phyloP scores from a whole-genome alignment of 2,888 invertebrate species.

The Tenthredo scrophulariae region DNA sequence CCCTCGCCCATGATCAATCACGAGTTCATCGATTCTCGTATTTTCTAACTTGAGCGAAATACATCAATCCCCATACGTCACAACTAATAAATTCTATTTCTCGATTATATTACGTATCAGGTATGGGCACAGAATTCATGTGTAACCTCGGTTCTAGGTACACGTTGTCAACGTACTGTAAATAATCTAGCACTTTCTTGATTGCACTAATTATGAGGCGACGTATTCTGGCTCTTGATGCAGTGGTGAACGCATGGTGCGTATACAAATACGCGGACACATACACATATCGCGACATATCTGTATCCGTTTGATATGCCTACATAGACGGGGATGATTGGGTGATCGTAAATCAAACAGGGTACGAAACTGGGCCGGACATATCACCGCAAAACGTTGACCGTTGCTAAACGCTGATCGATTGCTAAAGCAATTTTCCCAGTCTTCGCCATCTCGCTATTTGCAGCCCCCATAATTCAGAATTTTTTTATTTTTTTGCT shows the following conservation, averaged over 20 bases:
- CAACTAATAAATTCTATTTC: neutral
- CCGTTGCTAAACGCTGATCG: slow-evolving; percentile 21
- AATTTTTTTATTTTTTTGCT: neutral
- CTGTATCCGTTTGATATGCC: neutral
- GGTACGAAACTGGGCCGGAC: neutral
- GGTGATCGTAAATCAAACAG: slow-evolving; percentile 29
- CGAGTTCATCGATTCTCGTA: neutral
- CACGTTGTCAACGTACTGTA: neutral
- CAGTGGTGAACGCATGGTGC: neutral
- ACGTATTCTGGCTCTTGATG: neutral
- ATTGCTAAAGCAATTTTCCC: neutral
- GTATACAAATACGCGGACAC: neutral
- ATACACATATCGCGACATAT: neutral
- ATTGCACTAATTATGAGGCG: neutral
- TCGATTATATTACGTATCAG: neutral
- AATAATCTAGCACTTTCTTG: neutral
- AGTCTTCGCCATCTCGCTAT: neutral
- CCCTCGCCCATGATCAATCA: neutral
- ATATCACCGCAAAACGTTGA: slow-evolving; percentile 9
- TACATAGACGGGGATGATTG: neutral
- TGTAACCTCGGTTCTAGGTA: neutral
- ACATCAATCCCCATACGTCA: neutral
- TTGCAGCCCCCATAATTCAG: neutral
- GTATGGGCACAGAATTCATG: neutral
- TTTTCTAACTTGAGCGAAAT: neutral